Evolutionary conservation across 2,113 vertebrate species (phyloP), one percentile per base, ranked within the genome.

Genomic region (Festucalex cinctus): DNA sequence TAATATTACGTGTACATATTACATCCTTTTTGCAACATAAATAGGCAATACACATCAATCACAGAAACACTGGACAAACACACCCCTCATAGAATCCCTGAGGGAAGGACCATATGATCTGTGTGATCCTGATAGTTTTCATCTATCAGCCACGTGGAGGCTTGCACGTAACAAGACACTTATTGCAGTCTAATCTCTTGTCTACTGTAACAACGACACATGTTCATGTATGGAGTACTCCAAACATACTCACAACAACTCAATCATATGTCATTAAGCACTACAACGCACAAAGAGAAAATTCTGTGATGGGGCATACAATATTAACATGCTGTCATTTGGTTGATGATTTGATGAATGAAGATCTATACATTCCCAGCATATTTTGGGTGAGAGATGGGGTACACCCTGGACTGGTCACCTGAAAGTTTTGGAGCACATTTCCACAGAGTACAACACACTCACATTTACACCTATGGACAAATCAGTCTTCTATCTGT

Each of bases 171-270:
- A 79, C 70, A 1, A 26, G 57, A 82, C 71, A 74, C 63, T 77
- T 68, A 83, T 68, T 19, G 28, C 49, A 26, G 14, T 79, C 53
- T 84, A 86, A 85, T 83, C 78, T 71, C 66, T 74, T 70, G 41
- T 80, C 73, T 36, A 35, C 67, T 64, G 51, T 67, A 43, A 77
- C 69, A 57, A 8, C 56, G 56, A 76, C 65, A 64, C 44, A 49
- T 69, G 74, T 65, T 66, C 75, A 54, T 36, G 63, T 26, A 73
- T 58, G 63, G 49, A 51, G 75, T 68, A 75, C 24, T 48, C 22
- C 12, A 59, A 71, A 72, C 17, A 65, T 20, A 56, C 46, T 66
- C 22, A 56, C 60, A 67, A 1, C 5, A 43, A 46, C 37, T 37
- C 13, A 63, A 46, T 26, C 43, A 56, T 39, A 26, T 56, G 19